phyloP scores from a whole-genome alignment of 2,888 invertebrate species.

The Barypeithes pellucidus region DNA sequence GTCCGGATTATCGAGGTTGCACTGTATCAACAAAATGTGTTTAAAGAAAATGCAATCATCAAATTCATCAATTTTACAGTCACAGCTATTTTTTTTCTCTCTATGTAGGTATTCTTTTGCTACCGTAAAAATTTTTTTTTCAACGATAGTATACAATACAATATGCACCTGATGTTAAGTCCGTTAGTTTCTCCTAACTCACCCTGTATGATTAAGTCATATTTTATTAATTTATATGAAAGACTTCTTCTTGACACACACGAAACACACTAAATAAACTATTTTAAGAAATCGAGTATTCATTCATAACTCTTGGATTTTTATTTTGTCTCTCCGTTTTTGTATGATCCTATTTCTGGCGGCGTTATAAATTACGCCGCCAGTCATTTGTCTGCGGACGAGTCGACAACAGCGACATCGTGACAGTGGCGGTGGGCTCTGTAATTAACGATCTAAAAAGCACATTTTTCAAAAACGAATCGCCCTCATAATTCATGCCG shows the following conservation, averaged over 20 bases:
- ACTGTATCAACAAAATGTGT: too few species aligned
- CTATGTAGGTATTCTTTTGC: too few species aligned
- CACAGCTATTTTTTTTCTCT: too few species aligned
- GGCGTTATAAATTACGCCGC: slow-evolving; percentile 66
- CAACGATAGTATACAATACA: too few species aligned
- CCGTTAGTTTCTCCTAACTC: too few species aligned
- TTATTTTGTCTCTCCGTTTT: slow-evolving; percentile 29
- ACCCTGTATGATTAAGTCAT: too few species aligned
- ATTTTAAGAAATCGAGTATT: slow-evolving; percentile 14
- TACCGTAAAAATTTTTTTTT: too few species aligned
- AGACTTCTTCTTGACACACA: background rate
- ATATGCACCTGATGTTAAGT: too few species aligned
- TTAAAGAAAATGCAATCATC: too few species aligned
- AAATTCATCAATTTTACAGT: too few species aligned
- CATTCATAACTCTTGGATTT: slow-evolving; percentile 32
- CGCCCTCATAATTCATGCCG: slow-evolving; percentile 70
- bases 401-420: slow-evolving; percentile 67
- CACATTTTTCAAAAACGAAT: slow-evolving; percentile 69
- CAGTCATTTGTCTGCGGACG: slow-evolving; percentile 70
- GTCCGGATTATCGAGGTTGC: too few species aligned
- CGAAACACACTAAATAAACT: slow-evolving; percentile 1
- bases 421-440: slow-evolving; percentile 70
- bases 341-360: slow-evolving; percentile 46
- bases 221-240: background rate
- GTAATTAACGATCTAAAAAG: slow-evolving; percentile 71